These are phyloP conservation scores for Drosophila triauraria DNA, from an alignment of 1,140 invertebrate genomes.

Conservation along the genomic window DNA sequence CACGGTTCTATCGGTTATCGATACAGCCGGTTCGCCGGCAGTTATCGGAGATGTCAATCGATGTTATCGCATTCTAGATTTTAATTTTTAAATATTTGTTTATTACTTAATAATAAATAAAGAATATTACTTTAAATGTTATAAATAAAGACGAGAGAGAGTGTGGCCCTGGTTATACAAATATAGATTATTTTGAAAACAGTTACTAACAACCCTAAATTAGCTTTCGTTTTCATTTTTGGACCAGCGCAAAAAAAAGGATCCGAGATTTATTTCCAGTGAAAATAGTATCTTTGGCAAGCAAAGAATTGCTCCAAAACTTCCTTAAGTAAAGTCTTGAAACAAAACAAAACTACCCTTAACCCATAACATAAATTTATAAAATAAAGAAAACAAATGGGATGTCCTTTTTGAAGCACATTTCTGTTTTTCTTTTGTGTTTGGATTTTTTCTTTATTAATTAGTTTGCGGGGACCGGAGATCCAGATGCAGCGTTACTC, in stretches of 20 bases:
- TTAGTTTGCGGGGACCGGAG: constrained; percentile 83
- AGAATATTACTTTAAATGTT: too few species aligned
- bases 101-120: too few species aligned
- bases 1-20: constrained; percentile 6
- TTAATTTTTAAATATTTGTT: too few species aligned
- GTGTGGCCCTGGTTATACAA: too few species aligned
- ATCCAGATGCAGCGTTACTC: constrained; percentile 78
- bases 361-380: background rate
- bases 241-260: background rate
- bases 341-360: background rate
- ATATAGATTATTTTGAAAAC: too few species aligned
- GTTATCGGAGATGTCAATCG: background rate
- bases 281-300: too few species aligned
- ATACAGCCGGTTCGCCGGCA: background rate
- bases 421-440: constrained; percentile 59
- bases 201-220: too few species aligned
- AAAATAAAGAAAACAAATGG: constrained; percentile 18
- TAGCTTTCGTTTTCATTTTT: too few species aligned
- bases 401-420: constrained; percentile 67
- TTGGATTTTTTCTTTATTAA: constrained; percentile 48
- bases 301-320: too few species aligned
- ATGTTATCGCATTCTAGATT: too few species aligned
- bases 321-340: background rate
- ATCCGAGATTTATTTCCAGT: too few species aligned
- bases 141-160: too few species aligned